A percentile compares a stretch with the other conserved stretches of the same genome.
These are phyloP conservation scores for Mactra quadrangularis DNA, from an alignment of 1,140 invertebrate genomes.

Conservation along the genomic window DNA sequence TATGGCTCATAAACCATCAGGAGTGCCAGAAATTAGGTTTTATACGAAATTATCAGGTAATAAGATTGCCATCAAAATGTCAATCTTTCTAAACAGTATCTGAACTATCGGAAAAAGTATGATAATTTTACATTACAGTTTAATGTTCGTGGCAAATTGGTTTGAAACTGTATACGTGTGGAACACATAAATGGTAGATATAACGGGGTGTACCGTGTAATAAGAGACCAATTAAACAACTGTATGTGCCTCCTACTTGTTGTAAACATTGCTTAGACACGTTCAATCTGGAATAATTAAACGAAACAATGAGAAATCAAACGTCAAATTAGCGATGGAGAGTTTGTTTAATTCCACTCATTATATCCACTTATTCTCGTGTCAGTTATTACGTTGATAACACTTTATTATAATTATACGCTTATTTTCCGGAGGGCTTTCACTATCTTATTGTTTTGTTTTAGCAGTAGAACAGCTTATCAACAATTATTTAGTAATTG, in stretches of 20 bases:
- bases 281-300: conserved; percentile 46
- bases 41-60: conserved; percentile 57
- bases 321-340: background rate
- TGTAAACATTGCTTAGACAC: conserved; percentile 4
- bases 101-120: conserved; percentile 35
- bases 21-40: conserved; percentile 56
- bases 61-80: conserved; percentile 57
- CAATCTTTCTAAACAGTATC: conserved; percentile 54
- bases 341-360: too few species aligned
- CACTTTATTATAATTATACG: too few species aligned
- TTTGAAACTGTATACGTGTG: conserved; percentile 48
- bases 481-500: too few species aligned
- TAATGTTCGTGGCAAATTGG: conserved; percentile 52
- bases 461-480: too few species aligned
- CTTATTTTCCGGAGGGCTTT: too few species aligned
- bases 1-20: conserved; percentile 46
- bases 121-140: conserved; percentile 56
- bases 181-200: conserved; percentile 51
- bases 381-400: too few species aligned
- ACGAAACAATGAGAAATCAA: conserved; percentile 35
- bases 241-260: conserved; percentile 32
- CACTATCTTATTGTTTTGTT: too few species aligned
- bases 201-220: conserved; percentile 49
- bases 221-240: conserved; percentile 49
- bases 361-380: too few species aligned